These are phyloP conservation scores for Cryptoblepharus egeriae DNA, from an alignment of 2,797 vertebrate species.

Conservation along the genomic window DNA sequence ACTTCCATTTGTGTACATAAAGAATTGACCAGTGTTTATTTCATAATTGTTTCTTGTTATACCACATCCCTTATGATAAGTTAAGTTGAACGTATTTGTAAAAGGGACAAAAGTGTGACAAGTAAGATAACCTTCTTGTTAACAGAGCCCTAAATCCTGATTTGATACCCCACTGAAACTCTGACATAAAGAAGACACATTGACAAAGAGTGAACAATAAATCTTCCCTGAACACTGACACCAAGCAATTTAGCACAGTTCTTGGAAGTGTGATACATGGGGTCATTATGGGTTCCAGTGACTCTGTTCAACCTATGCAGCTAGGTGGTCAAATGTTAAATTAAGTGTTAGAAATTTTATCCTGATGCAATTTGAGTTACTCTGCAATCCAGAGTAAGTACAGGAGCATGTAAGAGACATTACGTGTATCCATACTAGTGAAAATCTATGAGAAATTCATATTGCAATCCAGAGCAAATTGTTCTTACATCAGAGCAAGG, in stretches of 20 bases:
- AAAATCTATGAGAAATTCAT: too few relatives aligned
- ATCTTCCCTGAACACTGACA: not conserved
- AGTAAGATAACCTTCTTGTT: slow-evolving; percentile 18
- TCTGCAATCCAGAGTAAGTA: too few relatives aligned
- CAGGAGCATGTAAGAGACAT: too few relatives aligned
- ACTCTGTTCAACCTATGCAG: not conserved
- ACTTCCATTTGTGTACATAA: not conserved
- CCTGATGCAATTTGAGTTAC: not conserved
- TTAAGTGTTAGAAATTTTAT: not conserved
- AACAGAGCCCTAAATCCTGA: not conserved
- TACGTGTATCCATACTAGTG: too few relatives aligned
- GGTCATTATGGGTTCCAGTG: not conserved
- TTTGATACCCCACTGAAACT: slow-evolving; percentile 23
- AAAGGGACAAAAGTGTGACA: not conserved
- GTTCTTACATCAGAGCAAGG: too few relatives aligned
- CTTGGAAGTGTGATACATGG: not conserved
- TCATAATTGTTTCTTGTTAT: not conserved
- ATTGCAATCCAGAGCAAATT: too few relatives aligned
- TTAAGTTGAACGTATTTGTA: not conserved
- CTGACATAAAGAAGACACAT: not conserved
- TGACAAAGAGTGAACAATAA: slow-evolving; percentile 19
- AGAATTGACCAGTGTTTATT: not conserved
- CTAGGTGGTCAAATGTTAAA: slow-evolving; percentile 3
- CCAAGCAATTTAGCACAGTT: slow-evolving; percentile 23
- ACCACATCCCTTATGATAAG: not conserved